Base-by-base conservation (phyloP, 2,888 invertebrate genomes). In the Acleris cristana region DNA sequence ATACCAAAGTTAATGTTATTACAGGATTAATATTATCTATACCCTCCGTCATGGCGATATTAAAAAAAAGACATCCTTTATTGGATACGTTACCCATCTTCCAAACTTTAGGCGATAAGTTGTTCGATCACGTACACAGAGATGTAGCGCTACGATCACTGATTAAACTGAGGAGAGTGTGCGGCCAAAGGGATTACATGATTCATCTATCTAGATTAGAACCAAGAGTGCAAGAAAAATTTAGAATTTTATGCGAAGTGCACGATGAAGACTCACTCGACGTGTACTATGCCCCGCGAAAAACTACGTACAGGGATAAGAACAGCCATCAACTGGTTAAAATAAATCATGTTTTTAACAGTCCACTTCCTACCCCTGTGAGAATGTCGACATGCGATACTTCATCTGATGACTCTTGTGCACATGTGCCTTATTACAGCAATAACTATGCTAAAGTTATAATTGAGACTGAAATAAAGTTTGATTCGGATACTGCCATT, bases 381-480 rank as follows among this genome's bases (percentile, higher is more conserved):
- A 79, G 83, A 76, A 73, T 90, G 70, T 79, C 91, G 70, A 83
- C 91, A 76, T 69, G 90, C 69, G 90, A 90, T 65, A 85, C 89
- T 5, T 91, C 90, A 93, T 96, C 92, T 93, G 97, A 92, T 89
- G 95, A 76, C 92, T 96, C 64, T 69, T 96, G 60, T 93, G 75
- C 75, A 2, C 80, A 81, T 51, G 72, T 83, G 70, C 81, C 87
- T 54, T 94, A 87, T 81, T 80, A 88, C 73, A 79, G 83, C 71
- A 84, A 86, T 71, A 86, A 88, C 78, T 94, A 93, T 72, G 95
- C 95, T 30, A 95, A 95, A 83, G 94, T 97, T 0, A 96, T 97
- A 56, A 93, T 97, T 76, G 97, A 97, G 87, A 97, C 97, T 0
- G 97, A 97, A 90, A 96, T 97, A 30, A 95, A 96, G 78, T 95